phyloP scores from a whole-genome alignment of 2,888 invertebrate genomes.

The Drosophila limbata region DNA sequence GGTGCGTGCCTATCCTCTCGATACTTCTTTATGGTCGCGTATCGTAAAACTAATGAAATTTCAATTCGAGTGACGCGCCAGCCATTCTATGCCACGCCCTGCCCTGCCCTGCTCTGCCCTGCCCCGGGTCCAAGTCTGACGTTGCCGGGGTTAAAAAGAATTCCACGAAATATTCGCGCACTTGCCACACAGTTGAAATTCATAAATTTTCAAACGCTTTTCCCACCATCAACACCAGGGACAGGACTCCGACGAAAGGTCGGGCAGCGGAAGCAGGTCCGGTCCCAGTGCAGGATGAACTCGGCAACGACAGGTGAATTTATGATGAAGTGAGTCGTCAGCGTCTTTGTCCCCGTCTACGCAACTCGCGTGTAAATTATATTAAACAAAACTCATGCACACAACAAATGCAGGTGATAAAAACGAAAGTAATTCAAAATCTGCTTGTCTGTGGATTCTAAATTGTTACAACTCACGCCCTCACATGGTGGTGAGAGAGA shows the following conservation, averaged over 20 bases:
- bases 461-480: constrained; percentile 66
- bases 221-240: constrained; percentile 26
- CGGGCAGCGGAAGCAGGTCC: constrained; percentile 70
- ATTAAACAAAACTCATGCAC: constrained; percentile 37
- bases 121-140: not conserved
- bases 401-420: constrained; percentile 57
- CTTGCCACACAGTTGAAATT: constrained; percentile 63
- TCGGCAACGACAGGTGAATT: constrained; percentile 80
- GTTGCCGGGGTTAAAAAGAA: constrained; percentile 34
- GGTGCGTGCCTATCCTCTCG: constrained; percentile 60
- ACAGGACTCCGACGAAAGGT: constrained; percentile 27
- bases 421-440: constrained; percentile 80
- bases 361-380: constrained; percentile 74
- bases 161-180: constrained; percentile 82
- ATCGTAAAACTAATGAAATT: constrained; percentile 80
- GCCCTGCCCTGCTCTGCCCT: constrained; percentile 20
- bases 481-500: not conserved
- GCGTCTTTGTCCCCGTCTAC: constrained; percentile 62
- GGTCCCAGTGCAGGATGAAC: constrained; percentile 66
- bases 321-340: constrained; percentile 81
- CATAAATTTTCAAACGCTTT: constrained; percentile 62
- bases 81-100: constrained; percentile 17
- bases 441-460: constrained; percentile 61
- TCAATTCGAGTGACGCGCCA: constrained; percentile 77
- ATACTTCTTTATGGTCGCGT: constrained; percentile 61